A percentile compares a stretch with the other conserved stretches of the same genome.
phyloP scores from a whole-genome alignment of 2,797 vertebrate species.

The Cyclopterus lumpus region DNA sequence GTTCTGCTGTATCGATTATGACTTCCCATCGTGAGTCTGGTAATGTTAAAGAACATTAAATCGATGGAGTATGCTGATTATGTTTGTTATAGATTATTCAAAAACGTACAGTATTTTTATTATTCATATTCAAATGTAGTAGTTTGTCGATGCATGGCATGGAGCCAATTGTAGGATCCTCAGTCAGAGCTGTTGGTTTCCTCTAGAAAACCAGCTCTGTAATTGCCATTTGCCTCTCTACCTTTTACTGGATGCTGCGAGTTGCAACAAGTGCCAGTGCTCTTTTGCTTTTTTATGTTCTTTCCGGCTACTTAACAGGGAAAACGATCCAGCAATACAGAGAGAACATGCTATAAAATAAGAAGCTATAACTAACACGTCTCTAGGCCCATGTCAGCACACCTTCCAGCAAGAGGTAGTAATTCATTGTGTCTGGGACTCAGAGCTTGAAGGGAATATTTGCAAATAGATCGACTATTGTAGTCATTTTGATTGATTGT shows the following conservation, averaged over 20 bases:
- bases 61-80: background rate
- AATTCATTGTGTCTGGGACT: slow-evolving; percentile 2
- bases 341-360: slow-evolving; percentile 34
- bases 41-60: background rate
- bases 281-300: slow-evolving; percentile 12
- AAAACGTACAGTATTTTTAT: background rate
- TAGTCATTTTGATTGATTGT: background rate
- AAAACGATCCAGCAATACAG: slow-evolving; percentile 37
- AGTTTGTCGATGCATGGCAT: slow-evolving; percentile 28
- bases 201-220: slow-evolving; percentile 67
- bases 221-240: slow-evolving; percentile 70
- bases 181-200: slow-evolving; percentile 47
- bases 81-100: background rate
- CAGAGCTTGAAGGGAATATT: background rate
- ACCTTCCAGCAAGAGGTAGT: slow-evolving; percentile 14
- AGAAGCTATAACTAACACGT: slow-evolving; percentile 19
- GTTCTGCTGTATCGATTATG: background rate
- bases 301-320: slow-evolving; percentile 29
- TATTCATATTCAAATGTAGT: background rate
- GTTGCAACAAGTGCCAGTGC: slow-evolving; percentile 64
- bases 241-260: slow-evolving; percentile 65
- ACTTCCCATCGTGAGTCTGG: background rate
- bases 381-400: slow-evolving; percentile 16
- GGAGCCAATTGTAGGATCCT: slow-evolving; percentile 19
- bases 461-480: background rate